Evolutionary conservation across 2,113 vertebrate species (phyloP), one percentile per base, ranked within the genome.

Genomic region (Lampris incognitus): DNA sequence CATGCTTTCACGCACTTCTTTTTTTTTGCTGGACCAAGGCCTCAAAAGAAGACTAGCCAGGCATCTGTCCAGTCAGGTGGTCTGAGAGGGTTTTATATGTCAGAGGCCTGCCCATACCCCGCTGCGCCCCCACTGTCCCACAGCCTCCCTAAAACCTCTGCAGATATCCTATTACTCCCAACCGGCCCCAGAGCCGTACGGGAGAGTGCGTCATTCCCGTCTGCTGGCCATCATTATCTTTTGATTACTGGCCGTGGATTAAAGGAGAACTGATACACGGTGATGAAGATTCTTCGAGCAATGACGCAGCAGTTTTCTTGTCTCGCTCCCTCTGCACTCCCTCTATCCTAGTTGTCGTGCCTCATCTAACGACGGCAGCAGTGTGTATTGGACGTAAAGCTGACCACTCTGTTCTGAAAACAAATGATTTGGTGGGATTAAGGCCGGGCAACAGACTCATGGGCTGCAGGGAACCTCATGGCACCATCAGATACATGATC

Each of bases 401-500:
- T 61, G n/a, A 46, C 51, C 59, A 59, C 56, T 66, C 76, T 79
- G 81, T 82, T 65, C 66, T 24, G 39, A 88, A 90, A 92, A 93
- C 85, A 90, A 90, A 82, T 86, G 92, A 91, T 94, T 93, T 92
- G 63, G 44, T 64, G 44, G 89, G 91, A 93, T 94, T 93, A 92
- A 63, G 74, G 10, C 58, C 56, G 67, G 79, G 78, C 64, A 83
- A 83, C 84, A 91, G 89, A 86, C 73, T 82, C 77, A 82, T 74
- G 75, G 24, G 78, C 72, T 71, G 77, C 56, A 84, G 68, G 76
- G 85, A 88, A 88, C 81, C 87, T 83, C 78, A 76, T 88, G 76
- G 73, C 72, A 81, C 72, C 87, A 87, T 87, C 69, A 85, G 80
- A 93, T 89, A 83, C 86, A 84, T 85, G 88, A 91, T 90, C 90